Base-by-base conservation (phyloP, 2,113 vertebrate genomes). In the Zosterops hypoxanthus region DNA sequence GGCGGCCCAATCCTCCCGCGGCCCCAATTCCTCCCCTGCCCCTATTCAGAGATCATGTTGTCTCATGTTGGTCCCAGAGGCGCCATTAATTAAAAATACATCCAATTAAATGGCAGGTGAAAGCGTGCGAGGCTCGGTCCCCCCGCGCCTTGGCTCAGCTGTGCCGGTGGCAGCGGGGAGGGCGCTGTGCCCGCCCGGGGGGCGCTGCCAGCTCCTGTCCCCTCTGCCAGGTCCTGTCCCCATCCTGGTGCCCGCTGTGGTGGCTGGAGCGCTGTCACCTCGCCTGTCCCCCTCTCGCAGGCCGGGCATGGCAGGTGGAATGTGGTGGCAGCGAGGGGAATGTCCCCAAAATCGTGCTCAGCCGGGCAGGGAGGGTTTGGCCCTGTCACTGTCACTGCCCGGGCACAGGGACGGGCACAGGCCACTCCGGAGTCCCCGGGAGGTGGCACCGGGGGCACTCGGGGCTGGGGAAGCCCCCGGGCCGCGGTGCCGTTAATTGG, bases 91-190 rank as follows among this genome's bases (percentile, higher is more conserved):
- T 98, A 98, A 98, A 98, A 98, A 98, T 98, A 98, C 98, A 98
- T 98, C 98, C 98, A 98, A 98, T 98, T 98, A 98, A 98, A 98
- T 98, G 98, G 98, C 98, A 98, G 98, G 98, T 98, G 98, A 98
- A 98, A 97, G 97, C 96, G 98, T 97, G 98, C 97, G 39, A 92
- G 97, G 91, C 95, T 28, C 94, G 42, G 97, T 86, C 79, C 92
- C 85, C 72, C 90, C 94, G 57, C 22, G 44, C 80, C 88, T 70
- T 21, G 98, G 97, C 98, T 98, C 98, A 98, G 98, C 98, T 98
- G 98, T 22, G 97, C 95, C 31, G 5, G 68, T 33, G 57, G 81
- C 46, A 53, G 53, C 12, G 55, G 93, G 81, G 93, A 66, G 57
- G 88, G 81, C 21, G 13, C 8, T 2, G 63, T 6, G 26, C 36